Evolutionary conservation across 2,113 vertebrate species (phyloP), one percentile per base, ranked within the genome.

Genomic region (Carollia perspicillata): DNA sequence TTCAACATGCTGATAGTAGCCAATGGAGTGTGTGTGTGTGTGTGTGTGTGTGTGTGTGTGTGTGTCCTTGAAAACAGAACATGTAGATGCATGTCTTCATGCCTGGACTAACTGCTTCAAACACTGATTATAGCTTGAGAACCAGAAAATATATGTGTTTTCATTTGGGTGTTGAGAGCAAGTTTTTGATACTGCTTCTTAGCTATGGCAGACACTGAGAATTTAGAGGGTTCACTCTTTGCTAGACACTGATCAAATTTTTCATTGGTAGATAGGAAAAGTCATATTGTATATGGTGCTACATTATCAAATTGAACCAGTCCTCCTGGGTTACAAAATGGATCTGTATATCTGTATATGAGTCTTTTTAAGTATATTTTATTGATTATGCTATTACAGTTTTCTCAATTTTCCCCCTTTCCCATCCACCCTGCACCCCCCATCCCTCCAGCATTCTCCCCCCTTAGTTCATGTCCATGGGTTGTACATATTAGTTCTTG

Each of bases 81-180:
- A 40, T 97, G 95, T 97, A 92, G 53, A 66, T 83, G 74, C 95
- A 92, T 95, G 95, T 84, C 89, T 96, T 97, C 74, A 6, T 97
- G 84, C 86, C 92, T 95, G 49, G n/a, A 30, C 30, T 92, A 79
- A 69, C 79, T 94, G 81, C 74, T 94, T 89, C 49, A 83, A 93
- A 74, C 68, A 44, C 86, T 95, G 85, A 93, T 89, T 84, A 79
- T 80, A 89, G 74, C 84, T 79, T 77, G 90, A 84, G 63, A 93
- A 74, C 37, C 78, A 94, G 94, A 94, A 96, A 75, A 84, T 35
- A 91, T 94, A 84, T 44, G 63, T 95, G 63, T 79, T 95, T 96
- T 90, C 71, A 89, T 79, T 68, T 95, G 6, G 20, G 28, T 84
- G 42, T 77, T 78, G 30, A 77, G 5, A 8, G 60, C 12, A 5